Evolutionary conservation across 2,113 vertebrate genomes (phyloP).

Genomic region (Condylura cristata): DNA sequence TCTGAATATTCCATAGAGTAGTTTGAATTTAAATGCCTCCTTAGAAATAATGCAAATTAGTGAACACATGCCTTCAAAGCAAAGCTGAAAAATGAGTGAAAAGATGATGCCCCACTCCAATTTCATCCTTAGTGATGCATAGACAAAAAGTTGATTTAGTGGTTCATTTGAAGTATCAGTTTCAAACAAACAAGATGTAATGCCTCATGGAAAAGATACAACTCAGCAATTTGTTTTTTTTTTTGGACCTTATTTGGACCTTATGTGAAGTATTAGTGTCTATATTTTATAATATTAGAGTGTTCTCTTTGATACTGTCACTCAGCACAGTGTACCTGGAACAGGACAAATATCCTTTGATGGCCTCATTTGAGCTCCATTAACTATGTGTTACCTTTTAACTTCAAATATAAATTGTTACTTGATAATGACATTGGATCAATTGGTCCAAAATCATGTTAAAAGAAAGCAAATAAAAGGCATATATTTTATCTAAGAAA

Average conservation of each 20-base stretch:
- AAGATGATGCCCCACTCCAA: conserved; percentile 45
- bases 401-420: not conserved
- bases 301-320: conserved; percentile 59
- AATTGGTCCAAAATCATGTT: not conserved
- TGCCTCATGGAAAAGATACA: conserved; percentile 73
- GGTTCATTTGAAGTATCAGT: conserved; percentile 65
- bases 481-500: not conserved
- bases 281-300: conserved; percentile 67
- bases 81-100: conserved; percentile 72
- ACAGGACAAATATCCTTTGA: not conserved
- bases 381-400: not conserved
- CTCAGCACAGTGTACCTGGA: not conserved
- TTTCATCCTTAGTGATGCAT: not conserved
- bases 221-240: conserved; percentile 72
- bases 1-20: conserved; percentile 65
- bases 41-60: conserved; percentile 77
- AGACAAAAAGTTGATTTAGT: conserved; percentile 48
- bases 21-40: conserved; percentile 75
- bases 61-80: conserved; percentile 56
- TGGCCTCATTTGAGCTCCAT: not conserved
- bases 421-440: not conserved
- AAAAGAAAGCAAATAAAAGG: not conserved
- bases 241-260: conserved; percentile 72
- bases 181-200: conserved; percentile 69
- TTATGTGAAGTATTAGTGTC: conserved; percentile 77